Base-by-base conservation (phyloP, 1,140 invertebrate species). In the Lepidurus apus region DNA sequence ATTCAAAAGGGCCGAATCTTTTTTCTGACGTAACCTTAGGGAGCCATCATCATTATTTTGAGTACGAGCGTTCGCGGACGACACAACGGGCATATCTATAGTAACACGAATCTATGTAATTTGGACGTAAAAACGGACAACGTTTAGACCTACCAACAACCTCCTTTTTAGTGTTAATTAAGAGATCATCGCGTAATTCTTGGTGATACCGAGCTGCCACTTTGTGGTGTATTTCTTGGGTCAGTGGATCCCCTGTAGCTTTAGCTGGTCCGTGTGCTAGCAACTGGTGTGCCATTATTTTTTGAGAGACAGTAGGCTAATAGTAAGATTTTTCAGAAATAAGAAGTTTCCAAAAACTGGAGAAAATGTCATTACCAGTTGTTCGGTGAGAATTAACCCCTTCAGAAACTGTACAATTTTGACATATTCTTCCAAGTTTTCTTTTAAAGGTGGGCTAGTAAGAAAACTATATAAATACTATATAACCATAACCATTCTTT, bases 211-310 rank as follows among this genome's bases (percentile, higher is more conserved):
- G 73, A 9, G 78, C 42, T 9, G 78, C 24, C n/a, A 74, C 74
- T 75, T 79, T 79, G 7, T 74, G 78, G 0, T 74, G 78, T 44
- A 79, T 79, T 75, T 79, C 78, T 44, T 75, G 74, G 0, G 78
- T 34, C 26, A 79, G 73, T 42, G 78, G 34, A 42, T 79, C 78
- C 0, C 74, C 78, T 10, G 74, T 75, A 43, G 78, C 53, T 65
- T 65, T 45, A 3, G 78, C 43, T 2, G 43, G 42, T 34, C 78
- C 45, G 26, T 74, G 78, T 11, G 73, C 43, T n/a, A 79, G n/a
- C 21, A 79, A 74, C 42, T 79, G 78, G 21, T 74, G 75, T 9
- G 78, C 78, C 7, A 79, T 74, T 45, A 79, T 74, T 74, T 79
- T 79, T n/a, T 74, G 73, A 9, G 78, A 74, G 24, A 47, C 78